These are phyloP conservation scores for Isurus oxyrinchus DNA, from an alignment of 2,113 vertebrate genomes.

Conservation along the genomic window DNA sequence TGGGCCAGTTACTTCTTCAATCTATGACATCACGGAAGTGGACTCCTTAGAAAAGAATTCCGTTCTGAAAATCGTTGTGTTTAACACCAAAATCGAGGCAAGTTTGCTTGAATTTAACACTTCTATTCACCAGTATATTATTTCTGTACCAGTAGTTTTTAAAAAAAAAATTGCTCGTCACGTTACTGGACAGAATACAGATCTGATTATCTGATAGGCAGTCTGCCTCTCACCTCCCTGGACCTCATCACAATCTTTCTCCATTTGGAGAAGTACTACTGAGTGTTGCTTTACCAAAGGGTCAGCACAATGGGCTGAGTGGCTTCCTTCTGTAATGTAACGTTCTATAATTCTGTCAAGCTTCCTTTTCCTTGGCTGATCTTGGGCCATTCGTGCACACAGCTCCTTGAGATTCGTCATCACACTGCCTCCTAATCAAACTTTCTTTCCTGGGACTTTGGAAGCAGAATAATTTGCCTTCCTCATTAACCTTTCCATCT, in stretches of 20 bases:
- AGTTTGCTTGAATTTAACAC: background rate
- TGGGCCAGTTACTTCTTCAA: slow-evolving; percentile 1
- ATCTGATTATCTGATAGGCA: background rate
- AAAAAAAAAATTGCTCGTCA: background rate
- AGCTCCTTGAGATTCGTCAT: too few relatives aligned
- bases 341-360: too few relatives aligned
- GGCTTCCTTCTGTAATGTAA: background rate
- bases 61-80: background rate
- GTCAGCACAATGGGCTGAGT: background rate
- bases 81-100: slow-evolving; percentile 26
- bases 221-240: background rate
- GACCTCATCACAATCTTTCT: background rate
- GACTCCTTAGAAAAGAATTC: background rate
- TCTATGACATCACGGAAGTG: slow-evolving; percentile 30
- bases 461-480: too few relatives aligned
- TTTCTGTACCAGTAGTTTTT: background rate
- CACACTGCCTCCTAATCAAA: too few relatives aligned
- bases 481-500: too few relatives aligned
- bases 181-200: background rate
- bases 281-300: background rate
- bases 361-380: too few relatives aligned
- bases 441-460: too few relatives aligned
- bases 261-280: background rate
- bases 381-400: too few relatives aligned
- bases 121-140: background rate